Evolutionary conservation across 2,888 invertebrate species (phyloP).

Genomic region (Pseudococcus viburni): DNA sequence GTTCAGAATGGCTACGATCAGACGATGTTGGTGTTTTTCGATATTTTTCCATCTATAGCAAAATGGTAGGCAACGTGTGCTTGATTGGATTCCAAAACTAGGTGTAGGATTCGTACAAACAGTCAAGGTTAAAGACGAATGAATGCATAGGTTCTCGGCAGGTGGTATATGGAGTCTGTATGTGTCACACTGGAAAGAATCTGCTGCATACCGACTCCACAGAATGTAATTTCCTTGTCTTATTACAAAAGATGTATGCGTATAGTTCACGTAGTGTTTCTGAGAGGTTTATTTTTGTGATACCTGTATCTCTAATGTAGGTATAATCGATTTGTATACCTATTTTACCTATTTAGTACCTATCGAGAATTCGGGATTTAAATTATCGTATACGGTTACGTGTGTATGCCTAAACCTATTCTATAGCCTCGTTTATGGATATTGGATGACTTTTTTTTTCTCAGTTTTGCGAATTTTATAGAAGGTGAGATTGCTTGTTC

Average conservation of each 20-base stretch:
- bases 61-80: slow-evolving; percentile 15
- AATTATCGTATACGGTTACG: too few species aligned
- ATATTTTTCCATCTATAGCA: background rate
- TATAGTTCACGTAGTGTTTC: background rate
- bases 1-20: background rate
- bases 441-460: background rate
- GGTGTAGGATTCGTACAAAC: background rate
- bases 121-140: slow-evolving; percentile 52
- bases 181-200: background rate
- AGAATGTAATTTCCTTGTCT: background rate
- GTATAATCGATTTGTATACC: background rate
- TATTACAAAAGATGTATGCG: background rate
- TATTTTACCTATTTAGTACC: background rate
- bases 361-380: too few species aligned
- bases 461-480: background rate
- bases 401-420: too few species aligned
- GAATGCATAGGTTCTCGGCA: background rate
- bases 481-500: background rate
- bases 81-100: slow-evolving; percentile 25
- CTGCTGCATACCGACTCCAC: background rate
- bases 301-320: background rate
- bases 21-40: background rate
- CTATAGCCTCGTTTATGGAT: background rate
- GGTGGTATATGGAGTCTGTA: slow-evolving; percentile 40
- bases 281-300: background rate